Conservation (phyloP, 2,113 vertebrate genomes). For the Lutjanus erythropterus region DNA sequence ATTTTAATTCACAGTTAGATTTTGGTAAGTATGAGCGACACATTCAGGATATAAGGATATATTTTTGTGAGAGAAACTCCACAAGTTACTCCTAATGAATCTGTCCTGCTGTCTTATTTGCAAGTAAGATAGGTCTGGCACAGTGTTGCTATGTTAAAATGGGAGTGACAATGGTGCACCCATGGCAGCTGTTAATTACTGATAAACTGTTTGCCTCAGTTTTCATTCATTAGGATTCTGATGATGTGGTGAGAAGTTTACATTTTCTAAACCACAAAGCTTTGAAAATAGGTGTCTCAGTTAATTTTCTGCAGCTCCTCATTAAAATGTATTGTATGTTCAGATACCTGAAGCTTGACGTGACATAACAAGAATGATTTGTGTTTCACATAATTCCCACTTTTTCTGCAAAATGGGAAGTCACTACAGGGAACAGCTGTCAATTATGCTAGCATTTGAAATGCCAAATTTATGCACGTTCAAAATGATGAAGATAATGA, state of each 20-base stretch:
- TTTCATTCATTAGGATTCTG: conserved; percentile 36
- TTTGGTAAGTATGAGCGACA: background rate
- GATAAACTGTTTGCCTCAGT: conserved; percentile 26
- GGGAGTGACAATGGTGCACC: conserved; percentile 19
- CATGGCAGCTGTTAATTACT: conserved; percentile 51
- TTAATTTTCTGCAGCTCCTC: background rate
- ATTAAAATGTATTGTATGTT: conserved; percentile 16
- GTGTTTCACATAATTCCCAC: conserved; percentile 14
- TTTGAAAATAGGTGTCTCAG: background rate
- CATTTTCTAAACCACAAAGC: conserved; percentile 1
- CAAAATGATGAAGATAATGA: background rate
- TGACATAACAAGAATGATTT: conserved; percentile 30
- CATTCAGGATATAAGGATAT: background rate
- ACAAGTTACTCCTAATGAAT: background rate
- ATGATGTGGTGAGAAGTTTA: conserved; percentile 8
- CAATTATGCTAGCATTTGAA: conserved; percentile 9
- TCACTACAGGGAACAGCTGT: background rate
- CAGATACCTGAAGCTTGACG: background rate
- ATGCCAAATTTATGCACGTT: conserved; percentile 2
- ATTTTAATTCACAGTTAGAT: background rate
- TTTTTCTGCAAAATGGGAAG: background rate
- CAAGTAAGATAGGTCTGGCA: background rate
- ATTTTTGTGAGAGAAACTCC: background rate
- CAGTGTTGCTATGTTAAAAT: background rate
- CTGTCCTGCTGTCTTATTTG: conserved; percentile 12